A percentile compares a stretch with the other conserved stretches of the same genome.
Evolutionary conservation across 2,113 vertebrate genomes (phyloP).

Genomic region (Rhea americana): DNA sequence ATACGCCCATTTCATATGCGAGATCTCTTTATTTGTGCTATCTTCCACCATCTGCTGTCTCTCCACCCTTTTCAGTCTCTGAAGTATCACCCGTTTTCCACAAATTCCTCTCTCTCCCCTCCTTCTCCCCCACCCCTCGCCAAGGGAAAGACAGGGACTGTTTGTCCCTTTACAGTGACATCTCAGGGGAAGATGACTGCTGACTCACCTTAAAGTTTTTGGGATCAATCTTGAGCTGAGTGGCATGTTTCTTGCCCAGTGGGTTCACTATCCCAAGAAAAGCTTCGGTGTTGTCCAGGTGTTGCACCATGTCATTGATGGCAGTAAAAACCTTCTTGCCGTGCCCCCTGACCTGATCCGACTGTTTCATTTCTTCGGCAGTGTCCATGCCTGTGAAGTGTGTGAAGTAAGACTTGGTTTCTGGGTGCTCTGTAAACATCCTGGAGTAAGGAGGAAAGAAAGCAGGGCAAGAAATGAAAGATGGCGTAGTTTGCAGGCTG

Average conservation of each 20-base stretch:
- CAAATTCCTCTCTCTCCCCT: neutral
- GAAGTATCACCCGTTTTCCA: neutral
- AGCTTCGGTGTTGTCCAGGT: slow-evolving; percentile 57
- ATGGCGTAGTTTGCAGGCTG: accelerated
- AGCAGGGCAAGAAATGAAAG: neutral
- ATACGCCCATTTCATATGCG: neutral
- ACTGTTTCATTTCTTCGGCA: slow-evolving; percentile 54
- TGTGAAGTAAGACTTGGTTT: slow-evolving; percentile 65
- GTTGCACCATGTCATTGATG: slow-evolving; percentile 64
- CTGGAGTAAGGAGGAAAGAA: slow-evolving; percentile 1
- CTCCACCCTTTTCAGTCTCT: neutral
- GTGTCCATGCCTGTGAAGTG: slow-evolving; percentile 68
- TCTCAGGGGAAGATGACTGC: neutral
- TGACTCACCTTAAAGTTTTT: slow-evolving; percentile 66
- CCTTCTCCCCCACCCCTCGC: neutral
- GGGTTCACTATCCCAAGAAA: slow-evolving; percentile 63
- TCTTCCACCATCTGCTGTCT: neutral
- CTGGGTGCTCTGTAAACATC: slow-evolving; percentile 60
- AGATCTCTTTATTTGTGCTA: neutral
- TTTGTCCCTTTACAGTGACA: neutral
- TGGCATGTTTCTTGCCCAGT: slow-evolving; percentile 56
- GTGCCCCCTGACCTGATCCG: slow-evolving; percentile 54
- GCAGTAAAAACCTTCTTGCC: slow-evolving; percentile 60
- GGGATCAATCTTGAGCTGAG: slow-evolving; percentile 63
- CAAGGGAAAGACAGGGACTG: neutral